phyloP scores from a whole-genome alignment of 2,113 vertebrate species.

The Prunella fulvescens region DNA sequence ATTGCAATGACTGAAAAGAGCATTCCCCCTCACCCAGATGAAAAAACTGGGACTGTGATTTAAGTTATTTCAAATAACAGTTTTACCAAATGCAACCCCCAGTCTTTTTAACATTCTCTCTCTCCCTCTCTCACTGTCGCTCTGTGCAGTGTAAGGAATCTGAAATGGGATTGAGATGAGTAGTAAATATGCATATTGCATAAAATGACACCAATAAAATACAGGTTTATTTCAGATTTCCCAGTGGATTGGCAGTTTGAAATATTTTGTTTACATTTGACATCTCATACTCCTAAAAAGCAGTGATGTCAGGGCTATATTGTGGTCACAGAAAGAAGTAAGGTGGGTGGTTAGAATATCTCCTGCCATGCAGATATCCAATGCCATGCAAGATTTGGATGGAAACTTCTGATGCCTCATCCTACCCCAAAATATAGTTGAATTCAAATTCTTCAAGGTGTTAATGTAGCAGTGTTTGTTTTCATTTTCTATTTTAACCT shows the following conservation, averaged over 20 bases:
- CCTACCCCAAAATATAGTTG: background rate
- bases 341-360: background rate
- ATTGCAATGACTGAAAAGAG: background rate
- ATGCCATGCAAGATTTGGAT: background rate
- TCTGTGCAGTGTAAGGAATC: background rate
- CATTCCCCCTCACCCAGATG: background rate
- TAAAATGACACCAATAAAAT: background rate
- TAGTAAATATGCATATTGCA: background rate
- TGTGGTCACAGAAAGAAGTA: background rate
- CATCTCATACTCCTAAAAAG: background rate
- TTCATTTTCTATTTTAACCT: background rate
- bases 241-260: background rate
- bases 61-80: background rate
- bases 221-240: background rate
- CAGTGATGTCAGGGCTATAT: rapidly evolving
- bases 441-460: background rate
- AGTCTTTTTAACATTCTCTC: background rate
- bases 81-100: background rate
- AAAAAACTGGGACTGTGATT: background rate
- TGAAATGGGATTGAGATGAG: background rate
- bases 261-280: background rate
- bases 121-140: background rate
- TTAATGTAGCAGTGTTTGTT: background rate
- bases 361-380: background rate
- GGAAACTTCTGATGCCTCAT: background rate